Evolutionary conservation across 1,140 invertebrate species (phyloP), one percentile per base, ranked within the genome.

Genomic region (Drosophila insularis): DNA sequence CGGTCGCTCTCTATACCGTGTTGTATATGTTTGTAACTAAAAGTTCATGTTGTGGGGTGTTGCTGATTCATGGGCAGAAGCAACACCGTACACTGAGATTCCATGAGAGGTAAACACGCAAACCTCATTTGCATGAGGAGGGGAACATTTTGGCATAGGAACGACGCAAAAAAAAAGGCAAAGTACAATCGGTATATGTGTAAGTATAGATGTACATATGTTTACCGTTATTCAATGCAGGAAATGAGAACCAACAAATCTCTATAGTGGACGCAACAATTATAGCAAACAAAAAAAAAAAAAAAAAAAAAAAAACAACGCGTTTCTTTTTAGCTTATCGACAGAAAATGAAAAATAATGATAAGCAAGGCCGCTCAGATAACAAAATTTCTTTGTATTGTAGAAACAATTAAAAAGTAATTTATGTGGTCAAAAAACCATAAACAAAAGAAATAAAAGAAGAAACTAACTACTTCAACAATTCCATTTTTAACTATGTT

Each of bases 1-100:
- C 68, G 53, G 2, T 65, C 50, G 40, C 59, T 77, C 63, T 73
- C 43, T 68, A 46, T 46, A 21, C 61, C 60, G 17, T 50, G 17
- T 50, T 50, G 43, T 50, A 10, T 27, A 27, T 27, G 27, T 27
- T 27, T 50, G 43, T 50, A 68, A 71, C 66, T 78, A 78, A 87
- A 84, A 75, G 77, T 89, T 89, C 81, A 89, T 84, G 80, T 84
- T 84, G 80, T 84, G 60, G 55, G 55, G 55, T 78, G 56, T 43
- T 61, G 75, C 65, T 63, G 66, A 61, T 53, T 67, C 68, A 71
- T 63, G 78, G 76, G 65, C 68, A 68, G 65, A 65, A 46, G 72
- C 77, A 69, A 70, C 74, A 63, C 56, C 61, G 55, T 27, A 27
- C 27, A 27, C 59, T 21, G 17, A 50, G 17, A 50, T 21, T 50